Evolutionary conservation across 2,888 invertebrate species (phyloP).

Genomic region (Chelonus formosanus): DNA sequence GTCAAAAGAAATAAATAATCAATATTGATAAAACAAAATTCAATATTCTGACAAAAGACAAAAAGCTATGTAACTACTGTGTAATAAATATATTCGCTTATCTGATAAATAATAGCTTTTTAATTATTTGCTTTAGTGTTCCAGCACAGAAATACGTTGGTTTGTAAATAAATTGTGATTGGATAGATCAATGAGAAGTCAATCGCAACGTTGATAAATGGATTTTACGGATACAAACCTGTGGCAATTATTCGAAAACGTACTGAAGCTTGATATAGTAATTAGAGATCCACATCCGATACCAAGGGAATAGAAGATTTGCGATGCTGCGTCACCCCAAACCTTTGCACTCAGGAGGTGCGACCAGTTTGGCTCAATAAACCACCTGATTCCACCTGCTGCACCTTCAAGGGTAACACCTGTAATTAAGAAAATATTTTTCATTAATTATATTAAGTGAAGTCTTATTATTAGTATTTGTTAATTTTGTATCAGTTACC

Average conservation of each 20-base stretch:
- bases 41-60: no score
- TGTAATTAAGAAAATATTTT: slow-evolving; percentile 45
- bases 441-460: background rate
- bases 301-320: slow-evolving; percentile 85
- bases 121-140: background rate
- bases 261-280: slow-evolving; percentile 79
- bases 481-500: slow-evolving; percentile 43
- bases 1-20: no score
- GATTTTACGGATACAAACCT: slow-evolving; percentile 50
- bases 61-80: no score
- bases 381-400: slow-evolving; percentile 75
- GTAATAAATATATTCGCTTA: no score
- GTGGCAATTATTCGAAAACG: slow-evolving; percentile 76
- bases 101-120: slow-evolving; percentile 2
- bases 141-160: background rate
- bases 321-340: slow-evolving; percentile 85
- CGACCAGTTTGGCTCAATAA: slow-evolving; percentile 78
- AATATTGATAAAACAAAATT: no score
- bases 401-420: slow-evolving; percentile 78
- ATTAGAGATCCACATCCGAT: slow-evolving; percentile 80
- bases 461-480: background rate
- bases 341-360: slow-evolving; percentile 73
- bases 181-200: background rate
- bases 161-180: slow-evolving; percentile 30
- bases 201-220: background rate